Evolutionary conservation across 2,797 vertebrate genomes (phyloP), one percentile per base, ranked within the genome.

Genomic region (Sternarchorhynchus goeldii): DNA sequence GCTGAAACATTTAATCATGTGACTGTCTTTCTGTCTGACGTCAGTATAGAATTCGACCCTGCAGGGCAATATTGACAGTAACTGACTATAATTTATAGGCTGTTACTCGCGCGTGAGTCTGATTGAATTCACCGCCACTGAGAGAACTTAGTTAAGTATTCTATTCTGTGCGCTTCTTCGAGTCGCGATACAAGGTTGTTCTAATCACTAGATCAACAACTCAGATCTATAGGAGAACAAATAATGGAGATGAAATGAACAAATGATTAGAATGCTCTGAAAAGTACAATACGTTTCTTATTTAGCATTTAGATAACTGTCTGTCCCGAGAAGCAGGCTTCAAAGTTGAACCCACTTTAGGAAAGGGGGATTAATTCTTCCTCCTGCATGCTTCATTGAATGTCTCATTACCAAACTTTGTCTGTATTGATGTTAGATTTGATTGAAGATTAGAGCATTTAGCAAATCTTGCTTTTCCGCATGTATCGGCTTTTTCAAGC

Each of bases 361-460:
- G 95, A 95, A 93, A 94, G 94, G 95, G 95, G 96, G 96, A 98
- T 98, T 98, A 98, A 98, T 99, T 98, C 96, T 95, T 94, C 96
- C 95, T 92, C 87, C 94, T 91, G 89, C 96, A 97, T 97, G 97
- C 97, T 99, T 98, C 96, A 97, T 97, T 96, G 96, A 98, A 97
- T 98, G 95, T 98, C 96, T 99, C 96, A 98, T 99, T 99, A 98
- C 96, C 95, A 97, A 99, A 99, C 96, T 98, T 99, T 98, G 96
- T 97, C 96, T 95, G 96, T 96, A 97, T 96, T 97, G 95, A 98
- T 99, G 96, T 97, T 95, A 97, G 97, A 97, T 97, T 96, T 96
- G 95, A 99, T 99, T 99, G 97, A 99, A 99, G 97, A 98, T 99
- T 99, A 99, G 95, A 99, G 95, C 96, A 98, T 99, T 99, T 99